Conservation (phyloP, 2,888 invertebrate genomes). For the Ormia ochracea region DNA sequence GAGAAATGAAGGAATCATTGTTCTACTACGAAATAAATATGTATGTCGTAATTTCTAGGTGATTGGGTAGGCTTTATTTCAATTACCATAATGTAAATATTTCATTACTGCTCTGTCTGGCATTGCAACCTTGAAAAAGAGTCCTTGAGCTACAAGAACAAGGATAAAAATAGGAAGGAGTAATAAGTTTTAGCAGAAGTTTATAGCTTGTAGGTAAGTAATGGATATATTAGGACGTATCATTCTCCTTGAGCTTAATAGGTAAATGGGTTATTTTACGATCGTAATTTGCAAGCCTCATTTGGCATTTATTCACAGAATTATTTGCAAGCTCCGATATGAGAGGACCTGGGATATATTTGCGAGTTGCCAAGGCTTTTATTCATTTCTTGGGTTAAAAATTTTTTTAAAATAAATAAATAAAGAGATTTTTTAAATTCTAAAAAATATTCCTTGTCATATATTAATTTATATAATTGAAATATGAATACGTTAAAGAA, state of each 20-base stretch:
- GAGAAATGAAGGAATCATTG: not conserved
- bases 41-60: conserved; percentile 40
- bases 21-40: conserved; percentile 18
- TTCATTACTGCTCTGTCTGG: not conserved
- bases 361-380: not conserved
- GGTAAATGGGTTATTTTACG: not conserved
- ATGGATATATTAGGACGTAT: not conserved
- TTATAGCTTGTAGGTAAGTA: conserved; percentile 18
- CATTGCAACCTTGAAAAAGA: conserved; percentile 42
- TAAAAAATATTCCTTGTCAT: too few relatives aligned
- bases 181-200: not conserved
- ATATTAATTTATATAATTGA: too few relatives aligned
- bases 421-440: too few relatives aligned
- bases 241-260: not conserved
- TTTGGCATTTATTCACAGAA: not conserved
- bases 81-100: conserved; percentile 4
- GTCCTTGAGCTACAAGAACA: conserved; percentile 30
- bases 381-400: too few relatives aligned
- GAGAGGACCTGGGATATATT: too few relatives aligned
- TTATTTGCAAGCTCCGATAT: not conserved
- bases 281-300: not conserved
- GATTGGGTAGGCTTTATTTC: conserved; percentile 17
- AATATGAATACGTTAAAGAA: too few relatives aligned
- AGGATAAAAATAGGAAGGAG: too few relatives aligned
- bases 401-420: too few relatives aligned